Evolutionary conservation across 2,113 vertebrate species (phyloP).

Genomic region (Candoia aspera): DNA sequence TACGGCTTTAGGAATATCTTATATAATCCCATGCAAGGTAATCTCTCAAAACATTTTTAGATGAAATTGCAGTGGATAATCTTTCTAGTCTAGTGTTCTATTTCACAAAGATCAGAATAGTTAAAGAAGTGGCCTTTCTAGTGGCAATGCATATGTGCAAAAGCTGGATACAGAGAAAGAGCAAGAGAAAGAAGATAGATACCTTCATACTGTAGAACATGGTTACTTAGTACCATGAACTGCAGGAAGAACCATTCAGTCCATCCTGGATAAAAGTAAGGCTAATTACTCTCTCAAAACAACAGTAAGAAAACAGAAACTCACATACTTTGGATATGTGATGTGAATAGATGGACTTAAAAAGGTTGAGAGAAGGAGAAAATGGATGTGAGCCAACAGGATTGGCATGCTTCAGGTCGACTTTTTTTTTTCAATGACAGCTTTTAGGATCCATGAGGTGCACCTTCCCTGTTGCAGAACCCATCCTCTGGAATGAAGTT

Average conservation of each 20-base stretch:
- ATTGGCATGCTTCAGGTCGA: background rate
- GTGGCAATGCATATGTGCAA: background rate
- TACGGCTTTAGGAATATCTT: background rate
- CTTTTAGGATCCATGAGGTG: background rate
- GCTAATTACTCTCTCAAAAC: background rate
- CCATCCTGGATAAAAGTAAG: background rate
- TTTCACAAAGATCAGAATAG: background rate
- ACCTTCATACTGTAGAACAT: background rate
- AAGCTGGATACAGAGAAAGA: background rate
- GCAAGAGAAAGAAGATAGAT: background rate
- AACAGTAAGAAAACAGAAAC: background rate
- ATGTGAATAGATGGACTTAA: background rate
- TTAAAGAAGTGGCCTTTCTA: background rate
- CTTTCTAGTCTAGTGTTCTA: background rate
- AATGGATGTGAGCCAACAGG: background rate
- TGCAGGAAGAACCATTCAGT: background rate
- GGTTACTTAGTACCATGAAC: background rate
- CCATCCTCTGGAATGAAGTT: background rate
- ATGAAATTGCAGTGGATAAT: background rate
- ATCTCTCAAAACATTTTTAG: background rate
- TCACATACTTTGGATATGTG: background rate
- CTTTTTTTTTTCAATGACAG: background rate
- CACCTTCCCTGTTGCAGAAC: background rate
- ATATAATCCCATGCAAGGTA: background rate
- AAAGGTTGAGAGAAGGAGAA: background rate